Evolutionary conservation across 2,113 vertebrate species (phyloP), one percentile per base, ranked within the genome.

Genomic region (Rhabdomys dilectus): DNA sequence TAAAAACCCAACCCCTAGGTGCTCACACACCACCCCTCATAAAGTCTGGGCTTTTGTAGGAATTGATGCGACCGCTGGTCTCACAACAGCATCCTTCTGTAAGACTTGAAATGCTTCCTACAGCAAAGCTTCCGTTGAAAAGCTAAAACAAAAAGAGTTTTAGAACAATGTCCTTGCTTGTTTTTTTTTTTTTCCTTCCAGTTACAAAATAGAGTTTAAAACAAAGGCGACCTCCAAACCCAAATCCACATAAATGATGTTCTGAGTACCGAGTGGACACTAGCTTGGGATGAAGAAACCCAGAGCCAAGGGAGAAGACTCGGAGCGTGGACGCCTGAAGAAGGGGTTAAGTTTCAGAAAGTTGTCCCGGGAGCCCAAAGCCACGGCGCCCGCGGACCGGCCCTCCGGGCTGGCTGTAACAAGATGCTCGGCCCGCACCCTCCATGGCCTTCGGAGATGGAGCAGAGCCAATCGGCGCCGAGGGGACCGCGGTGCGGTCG

Each of bases 341-440:
- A 96, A 95, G 93, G 96, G 80, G 80, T 39, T 24, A 91, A 97
- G 92, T 96, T 96, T 90, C 89, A 51, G 58, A 92, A 97, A 98
- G 96, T 98, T 97, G 95, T 97, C 93, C 1, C 62, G 85, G 93
- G 96, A 97, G 92, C 90, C 93, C 91, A 1, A 42, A 73, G 88
- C 95, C 1, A 89, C 48, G 92, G 56, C 94, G 78, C 81, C 39
- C 0, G 39, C 64, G 84, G 93, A 95, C 88, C 82, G 22, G 96
- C 82, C 70, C 1, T 81, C 45, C 62, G 73, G 78, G 93, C 89
- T 66, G 76, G n/a, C 72, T 58, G 94, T 82, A 97, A 96, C 93
- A 78, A 91, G 97, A 95, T 42, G 96, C 97, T 56, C 78, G 81
- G 90, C 94, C 81, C 58, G 86, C 62, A 78, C 94, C 95, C 60